Evolutionary conservation across 2,888 invertebrate species (phyloP), one percentile per base, ranked within the genome.

Genomic region (Vesta saturnalis): DNA sequence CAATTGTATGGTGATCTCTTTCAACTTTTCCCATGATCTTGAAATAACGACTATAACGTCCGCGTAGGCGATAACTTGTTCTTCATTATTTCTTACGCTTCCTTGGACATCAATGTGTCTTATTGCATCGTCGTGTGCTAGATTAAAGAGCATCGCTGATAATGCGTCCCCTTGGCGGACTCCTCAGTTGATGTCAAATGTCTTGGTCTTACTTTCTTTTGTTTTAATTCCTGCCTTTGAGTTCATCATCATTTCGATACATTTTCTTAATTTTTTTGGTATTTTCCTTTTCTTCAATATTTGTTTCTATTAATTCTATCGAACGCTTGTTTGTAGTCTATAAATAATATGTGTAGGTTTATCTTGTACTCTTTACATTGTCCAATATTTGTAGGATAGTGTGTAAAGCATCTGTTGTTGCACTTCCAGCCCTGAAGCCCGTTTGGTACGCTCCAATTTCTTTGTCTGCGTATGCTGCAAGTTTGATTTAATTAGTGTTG

Each of bases 21-120:
- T 60, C 21, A 22, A n/a, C 22, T 21, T 47, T 1, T 47, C 22
- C 60, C 60, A 60, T 15, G 21, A 23, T 49, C 60, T 60, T 5
- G 60, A 46, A 22, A 60, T 60, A 3, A 60, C 22, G 1, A 60
- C 60, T 14, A 60, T 47, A 16, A 47, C 47, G 22, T 60, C 60
- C 1, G 60, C n/a, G n/a, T n/a, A n/a, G n/a, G n/a, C n/a, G n/a
- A n/a, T n/a, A n/a, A n/a, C n/a, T n/a, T n/a, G n/a, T n/a, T n/a
- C n/a, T n/a, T n/a, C n/a, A n/a, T n/a, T n/a, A n/a, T n/a, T n/a
- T n/a, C n/a, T n/a, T n/a, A n/a, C n/a, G n/a, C n/a, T n/a, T n/a
- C n/a, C n/a, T n/a, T n/a, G n/a, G n/a, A 22, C 22, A 46, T 60
- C 47, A 60, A 47, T 46, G 46, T 1, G 1, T 46, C 23, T 46